Conservation (phyloP, 2,888 invertebrate species). For the Frankliniella intonsa region DNA sequence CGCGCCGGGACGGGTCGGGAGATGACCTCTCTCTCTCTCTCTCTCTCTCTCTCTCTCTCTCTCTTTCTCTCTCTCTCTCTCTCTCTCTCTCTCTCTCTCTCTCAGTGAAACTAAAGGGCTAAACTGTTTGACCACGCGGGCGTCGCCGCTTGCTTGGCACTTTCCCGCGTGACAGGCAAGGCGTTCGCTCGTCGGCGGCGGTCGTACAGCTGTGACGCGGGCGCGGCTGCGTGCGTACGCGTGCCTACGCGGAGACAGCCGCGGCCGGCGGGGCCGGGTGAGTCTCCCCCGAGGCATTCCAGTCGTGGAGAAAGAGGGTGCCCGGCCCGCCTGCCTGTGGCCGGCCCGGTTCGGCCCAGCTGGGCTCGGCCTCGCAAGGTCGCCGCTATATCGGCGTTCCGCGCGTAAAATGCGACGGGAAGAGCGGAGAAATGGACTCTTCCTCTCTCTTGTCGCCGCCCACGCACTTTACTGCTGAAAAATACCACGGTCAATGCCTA, state of each 20-base stretch:
- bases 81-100: too few species aligned
- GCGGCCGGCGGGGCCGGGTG: background rate
- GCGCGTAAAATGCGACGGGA: background rate
- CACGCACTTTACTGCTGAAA: too few species aligned
- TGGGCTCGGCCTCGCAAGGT: background rate
- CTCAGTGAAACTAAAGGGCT: too few species aligned
- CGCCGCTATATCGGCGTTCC: background rate
- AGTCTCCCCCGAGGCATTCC: too few species aligned
- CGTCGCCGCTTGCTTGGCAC: background rate
- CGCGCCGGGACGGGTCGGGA: background rate
- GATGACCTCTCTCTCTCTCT: background rate
- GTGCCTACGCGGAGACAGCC: background rate
- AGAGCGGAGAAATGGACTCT: too few species aligned
- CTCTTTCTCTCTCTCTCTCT: too few species aligned
- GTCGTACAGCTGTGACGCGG: background rate
- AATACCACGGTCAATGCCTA: too few species aligned
- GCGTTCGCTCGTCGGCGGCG: background rate
- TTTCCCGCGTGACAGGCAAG: background rate
- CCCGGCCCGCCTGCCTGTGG: background rate
- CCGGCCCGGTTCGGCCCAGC: background rate
- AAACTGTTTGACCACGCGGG: too few species aligned
- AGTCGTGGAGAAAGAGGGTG: too few species aligned
- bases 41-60: too few species aligned
- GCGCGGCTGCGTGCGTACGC: background rate
- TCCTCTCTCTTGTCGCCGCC: too few species aligned